Percentiles rank a stretch among this genome's conserved stretches.
Conservation (phyloP, 1,140 invertebrate species). For the Polyergus mexicanus region DNA sequence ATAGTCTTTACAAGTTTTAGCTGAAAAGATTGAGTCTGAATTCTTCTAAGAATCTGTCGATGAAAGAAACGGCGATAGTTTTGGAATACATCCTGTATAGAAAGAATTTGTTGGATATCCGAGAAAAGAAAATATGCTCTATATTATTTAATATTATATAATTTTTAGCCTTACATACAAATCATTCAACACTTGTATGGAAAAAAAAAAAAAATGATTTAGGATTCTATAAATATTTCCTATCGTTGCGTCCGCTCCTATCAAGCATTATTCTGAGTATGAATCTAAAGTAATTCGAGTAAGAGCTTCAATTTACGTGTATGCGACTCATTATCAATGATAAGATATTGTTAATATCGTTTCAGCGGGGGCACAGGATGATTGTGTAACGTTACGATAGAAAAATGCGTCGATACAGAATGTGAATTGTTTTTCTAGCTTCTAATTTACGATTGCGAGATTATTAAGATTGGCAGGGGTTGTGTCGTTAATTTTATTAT, state of each 20-base stretch:
- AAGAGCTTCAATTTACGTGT: conserved; percentile 11
- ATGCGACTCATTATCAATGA: too few relatives aligned
- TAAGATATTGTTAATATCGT: neutral
- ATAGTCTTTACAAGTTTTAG: neutral
- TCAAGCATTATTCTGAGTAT: neutral
- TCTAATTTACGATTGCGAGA: conserved; percentile 23
- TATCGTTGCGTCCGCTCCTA: neutral
- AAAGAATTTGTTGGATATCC: conserved; percentile 9
- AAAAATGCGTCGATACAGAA: neutral
- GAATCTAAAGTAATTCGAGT: neutral
- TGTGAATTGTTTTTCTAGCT: neutral
- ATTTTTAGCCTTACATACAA: neutral
- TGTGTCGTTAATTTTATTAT: neutral
- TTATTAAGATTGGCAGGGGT: neutral
- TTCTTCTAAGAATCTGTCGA: neutral
- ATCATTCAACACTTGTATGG: neutral
- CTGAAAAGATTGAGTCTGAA: neutral
- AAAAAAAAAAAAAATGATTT: neutral
- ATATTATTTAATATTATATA: conserved; percentile 1
- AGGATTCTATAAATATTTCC: conserved; percentile 24
- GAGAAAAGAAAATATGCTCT: neutral
- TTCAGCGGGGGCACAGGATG: neutral
- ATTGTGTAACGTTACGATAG: neutral
- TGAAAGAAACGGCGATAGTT: neutral
- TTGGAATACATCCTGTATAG: neutral